A percentile compares a stretch with the other conserved stretches of the same genome.
Conservation (phyloP, 2,797 vertebrate genomes). For the Ptychadena robeensis region DNA sequence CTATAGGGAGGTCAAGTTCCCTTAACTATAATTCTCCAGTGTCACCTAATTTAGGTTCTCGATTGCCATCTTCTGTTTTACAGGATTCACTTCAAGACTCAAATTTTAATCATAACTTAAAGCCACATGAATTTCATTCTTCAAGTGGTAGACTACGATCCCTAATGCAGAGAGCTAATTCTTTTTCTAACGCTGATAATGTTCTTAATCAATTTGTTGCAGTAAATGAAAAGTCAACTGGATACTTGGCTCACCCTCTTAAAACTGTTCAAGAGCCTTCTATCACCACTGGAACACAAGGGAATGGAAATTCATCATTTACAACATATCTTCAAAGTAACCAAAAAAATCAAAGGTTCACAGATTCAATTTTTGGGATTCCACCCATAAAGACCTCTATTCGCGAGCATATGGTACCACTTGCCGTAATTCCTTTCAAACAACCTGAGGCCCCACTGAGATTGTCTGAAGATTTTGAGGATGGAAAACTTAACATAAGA, state of each 20-base stretch:
- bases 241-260: background rate
- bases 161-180: conserved; percentile 76
- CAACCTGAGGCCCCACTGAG: background rate
- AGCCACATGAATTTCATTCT: conserved; percentile 36
- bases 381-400: conserved; percentile 14
- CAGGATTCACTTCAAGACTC: conserved; percentile 10
- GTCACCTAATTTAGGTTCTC: conserved; percentile 8
- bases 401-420: background rate
- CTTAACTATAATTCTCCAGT: conserved; percentile 4
- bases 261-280: conserved; percentile 15
- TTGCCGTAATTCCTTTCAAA: background rate
- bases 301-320: background rate
- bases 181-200: conserved; percentile 69
- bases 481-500: background rate
- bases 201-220: conserved; percentile 2
- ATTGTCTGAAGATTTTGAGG: background rate
- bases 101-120: conserved; percentile 14
- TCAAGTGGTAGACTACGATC: conserved; percentile 72
- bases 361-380: background rate
- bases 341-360: conserved; percentile 11
- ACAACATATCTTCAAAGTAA: background rate
- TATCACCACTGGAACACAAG: conserved; percentile 10
- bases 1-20: conserved; percentile 45
- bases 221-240: conserved; percentile 19
- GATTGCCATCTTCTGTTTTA: background rate